Base-by-base conservation (phyloP, 1,140 invertebrate species). In the Zaprionus taronus region DNA sequence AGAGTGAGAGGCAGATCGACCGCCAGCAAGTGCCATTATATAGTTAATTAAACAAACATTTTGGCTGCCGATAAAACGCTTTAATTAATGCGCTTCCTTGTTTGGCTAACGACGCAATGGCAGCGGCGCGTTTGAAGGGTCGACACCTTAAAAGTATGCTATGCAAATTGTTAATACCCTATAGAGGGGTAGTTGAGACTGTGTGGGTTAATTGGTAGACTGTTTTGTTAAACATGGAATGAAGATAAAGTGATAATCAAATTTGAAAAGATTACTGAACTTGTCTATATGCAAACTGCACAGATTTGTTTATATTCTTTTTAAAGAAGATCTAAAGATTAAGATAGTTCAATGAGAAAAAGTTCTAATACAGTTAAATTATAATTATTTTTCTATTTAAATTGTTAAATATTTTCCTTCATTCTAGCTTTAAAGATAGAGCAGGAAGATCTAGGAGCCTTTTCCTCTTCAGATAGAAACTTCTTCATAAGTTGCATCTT, bases 41-140 rank as follows among this genome's bases (percentile, higher is more conserved):
- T 87, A 89, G 81, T 84, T 89, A 90, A 89, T 89, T 89, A 89
- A 89, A 90, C 85, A 89, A 84, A 90, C 85, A 90, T 89, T 87
- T 87, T 71, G 55, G 64, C 34, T 36, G 78, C 69, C 57, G 71
- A 76, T 84, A 89, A 90, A 89, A 81, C 69, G 72, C 72, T 83
- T 87, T 89, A 89, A 89, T 87, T 87, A 87, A 87, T 79, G 81
- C 68, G 69, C 56, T 58, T 58, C 20, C 74, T 58, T 66, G 75
- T 55, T 38, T 20, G 58, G 17, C 68, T 44, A 73, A 77, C 72
- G 65, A 51, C 22, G 26, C n/a, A 7, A 28, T 28, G 26, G 26
- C 26, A 7, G 5, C 26, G 6, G 0, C 17, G 14, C 65, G 60
- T 47, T 51, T 58, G 44, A 67, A 75, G 28, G 44, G 34, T 34